Evolutionary conservation across 2,888 invertebrate genomes (phyloP).

Genomic region (Fissipunctia ypsillon): DNA sequence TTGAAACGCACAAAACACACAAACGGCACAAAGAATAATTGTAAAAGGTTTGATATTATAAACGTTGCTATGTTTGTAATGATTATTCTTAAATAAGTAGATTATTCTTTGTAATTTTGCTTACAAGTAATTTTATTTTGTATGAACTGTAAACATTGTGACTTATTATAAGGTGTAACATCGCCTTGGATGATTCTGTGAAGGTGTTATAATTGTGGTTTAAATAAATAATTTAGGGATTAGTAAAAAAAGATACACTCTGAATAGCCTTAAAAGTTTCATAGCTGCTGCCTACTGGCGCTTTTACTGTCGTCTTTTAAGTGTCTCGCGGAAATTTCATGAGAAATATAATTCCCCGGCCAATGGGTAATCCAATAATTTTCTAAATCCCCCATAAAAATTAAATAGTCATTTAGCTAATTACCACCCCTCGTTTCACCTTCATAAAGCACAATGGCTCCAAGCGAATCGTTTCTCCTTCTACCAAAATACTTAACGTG

Average conservation of each 20-base stretch:
- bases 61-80: too few relatives aligned
- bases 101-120: too few relatives aligned
- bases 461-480: slow-evolving; percentile 63
- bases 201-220: too few relatives aligned
- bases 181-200: too few relatives aligned
- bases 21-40: too few relatives aligned
- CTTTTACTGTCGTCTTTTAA: background rate
- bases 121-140: too few relatives aligned
- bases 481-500: slow-evolving; percentile 70
- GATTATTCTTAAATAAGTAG: too few relatives aligned
- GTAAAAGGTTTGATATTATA: too few relatives aligned
- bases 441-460: slow-evolving; percentile 67
- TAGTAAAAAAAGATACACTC: slow-evolving; percentile 15
- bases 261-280: slow-evolving; percentile 60
- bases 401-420: slow-evolving; percentile 59
- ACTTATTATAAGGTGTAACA: too few relatives aligned
- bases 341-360: slow-evolving; percentile 12
- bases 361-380: slow-evolving; percentile 33
- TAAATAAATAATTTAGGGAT: too few relatives aligned
- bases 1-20: too few relatives aligned
- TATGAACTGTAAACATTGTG: too few relatives aligned
- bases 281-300: background rate
- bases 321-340: slow-evolving; percentile 15
- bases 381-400: slow-evolving; percentile 48
- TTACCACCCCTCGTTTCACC: slow-evolving; percentile 65